Evolutionary conservation across 1,140 invertebrate species (phyloP), one percentile per base, ranked within the genome.

Genomic region (Lucilia cuprina): DNA sequence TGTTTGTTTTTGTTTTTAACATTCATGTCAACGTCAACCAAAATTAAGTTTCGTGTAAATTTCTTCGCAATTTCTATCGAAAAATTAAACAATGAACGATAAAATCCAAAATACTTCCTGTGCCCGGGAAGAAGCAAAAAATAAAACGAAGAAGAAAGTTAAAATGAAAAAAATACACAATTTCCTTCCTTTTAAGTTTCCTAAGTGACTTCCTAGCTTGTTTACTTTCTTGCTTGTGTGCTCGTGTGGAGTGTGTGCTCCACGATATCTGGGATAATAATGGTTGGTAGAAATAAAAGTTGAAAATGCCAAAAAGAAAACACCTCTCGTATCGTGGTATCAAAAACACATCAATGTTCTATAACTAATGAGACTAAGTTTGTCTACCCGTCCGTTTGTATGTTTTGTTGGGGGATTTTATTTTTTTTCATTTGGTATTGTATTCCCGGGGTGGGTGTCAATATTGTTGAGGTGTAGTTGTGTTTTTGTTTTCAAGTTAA

Each of bases 31-130:
- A 70, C 65, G 65, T 70, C 65, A 70, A 70, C 65, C n/a, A 70
- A 70, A 70, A 70, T 70, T 70, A 70, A 70, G 65, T 70, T 70
- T 70, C 65, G 65, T 70, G 65, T 70, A 70, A 70, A 70, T 70
- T 70, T 70, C n/a, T 70, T 70, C 65, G 65, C 65, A 70, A 70
- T 70, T 70, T 70, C 65, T 70, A 70, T 70, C 65, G 65, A 70
- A 70, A 70, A 70, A 70, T 70, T 25, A 70, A 70, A 70, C 65
- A 70, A 70, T 70, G 65, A 70, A 70, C 65, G 65, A 70, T 70
- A 70, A 70, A 70, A 70, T 70, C 65, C 65, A 70, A 70, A 70
- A 25, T 70, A 70, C 19, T 70, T 70, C 65, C 65, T 70, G 65
- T 70, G 65, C n/a, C 65, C 19, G 65, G 65, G 65, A 21, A 70